Percentiles rank a stretch among this genome's conserved stretches.
phyloP scores from a whole-genome alignment of 2,113 vertebrate genomes.

The Bambusicola thoracicus region DNA sequence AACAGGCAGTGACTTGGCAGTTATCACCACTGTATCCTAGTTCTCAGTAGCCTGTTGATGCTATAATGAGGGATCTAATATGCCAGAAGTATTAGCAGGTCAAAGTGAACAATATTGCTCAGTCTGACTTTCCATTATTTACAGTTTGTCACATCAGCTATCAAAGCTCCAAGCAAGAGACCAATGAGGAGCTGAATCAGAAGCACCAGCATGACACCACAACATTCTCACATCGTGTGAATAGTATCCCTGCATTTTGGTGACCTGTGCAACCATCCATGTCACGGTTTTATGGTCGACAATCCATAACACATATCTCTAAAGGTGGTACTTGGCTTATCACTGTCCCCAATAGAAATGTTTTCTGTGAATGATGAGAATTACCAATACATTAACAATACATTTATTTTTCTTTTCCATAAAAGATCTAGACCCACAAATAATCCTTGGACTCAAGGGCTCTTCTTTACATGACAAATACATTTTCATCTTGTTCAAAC shows the following conservation, averaged over 20 bases:
- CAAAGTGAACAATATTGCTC: constrained; percentile 51
- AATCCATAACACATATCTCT: constrained; percentile 7
- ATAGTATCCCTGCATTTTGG: not conserved
- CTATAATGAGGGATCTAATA: constrained; percentile 63
- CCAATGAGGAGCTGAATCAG: constrained; percentile 62
- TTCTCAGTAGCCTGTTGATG: constrained; percentile 57
- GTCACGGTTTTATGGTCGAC: no score
- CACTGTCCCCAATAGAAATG: not conserved
- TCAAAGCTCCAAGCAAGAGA: constrained; percentile 38
- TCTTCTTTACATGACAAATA: not conserved
- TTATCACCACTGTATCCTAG: constrained; percentile 36
- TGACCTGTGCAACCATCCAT: constrained; percentile 66
- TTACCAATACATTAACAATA: not conserved
- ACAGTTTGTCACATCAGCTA: constrained; percentile 63
- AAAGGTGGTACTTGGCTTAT: constrained; percentile 28
- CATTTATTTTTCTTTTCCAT: not conserved
- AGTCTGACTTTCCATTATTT: constrained; percentile 68
- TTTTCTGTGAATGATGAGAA: not conserved
- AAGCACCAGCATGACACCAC: constrained; percentile 53
- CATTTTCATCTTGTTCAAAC: not conserved
- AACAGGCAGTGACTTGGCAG: constrained; percentile 32
- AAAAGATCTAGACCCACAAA: not conserved
- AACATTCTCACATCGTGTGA: constrained; percentile 7
- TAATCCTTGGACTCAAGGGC: not conserved
- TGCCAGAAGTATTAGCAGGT: constrained; percentile 65